Percentiles rank a stretch among this genome's conserved stretches.
Conservation (phyloP, 2,113 vertebrate genomes). For the Guaruba guarouba region DNA sequence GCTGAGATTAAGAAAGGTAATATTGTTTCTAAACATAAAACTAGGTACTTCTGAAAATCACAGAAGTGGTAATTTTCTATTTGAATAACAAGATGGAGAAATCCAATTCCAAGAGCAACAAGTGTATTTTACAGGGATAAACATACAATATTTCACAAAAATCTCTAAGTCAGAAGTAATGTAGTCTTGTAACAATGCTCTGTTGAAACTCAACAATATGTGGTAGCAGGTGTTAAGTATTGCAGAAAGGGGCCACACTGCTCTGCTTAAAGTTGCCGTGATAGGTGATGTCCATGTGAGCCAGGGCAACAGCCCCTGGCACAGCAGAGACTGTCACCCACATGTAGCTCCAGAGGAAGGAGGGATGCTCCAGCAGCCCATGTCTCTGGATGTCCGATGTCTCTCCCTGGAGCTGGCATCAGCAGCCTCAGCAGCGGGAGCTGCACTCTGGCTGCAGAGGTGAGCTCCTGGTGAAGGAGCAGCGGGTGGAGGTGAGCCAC, state of each 20-base stretch:
- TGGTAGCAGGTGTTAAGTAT: background rate
- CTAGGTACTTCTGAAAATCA: background rate
- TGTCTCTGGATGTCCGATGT: fast-evolving
- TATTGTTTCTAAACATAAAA: background rate
- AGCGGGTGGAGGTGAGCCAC: background rate
- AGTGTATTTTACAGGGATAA: background rate
- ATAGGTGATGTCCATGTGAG: fast-evolving
- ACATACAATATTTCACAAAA: background rate
- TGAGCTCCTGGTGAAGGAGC: background rate
- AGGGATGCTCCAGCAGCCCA: background rate
- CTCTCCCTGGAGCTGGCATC: background rate
- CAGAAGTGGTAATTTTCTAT: background rate
- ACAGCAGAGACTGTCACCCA: background rate
- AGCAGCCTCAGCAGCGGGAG: fast-evolving
- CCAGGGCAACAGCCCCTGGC: background rate
- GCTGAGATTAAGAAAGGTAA: background rate
- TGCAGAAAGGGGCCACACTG: background rate
- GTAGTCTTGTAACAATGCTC: background rate
- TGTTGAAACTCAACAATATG: background rate
- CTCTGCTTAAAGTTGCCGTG: background rate
- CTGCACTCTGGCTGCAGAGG: background rate
- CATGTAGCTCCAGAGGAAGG: background rate
- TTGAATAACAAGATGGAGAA: background rate
- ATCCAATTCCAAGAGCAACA: background rate
- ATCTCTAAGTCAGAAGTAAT: background rate